A percentile compares a stretch with the other conserved stretches of the same genome.
Conservation (phyloP, 1,140 invertebrate genomes). For the Carposina sasakii region DNA sequence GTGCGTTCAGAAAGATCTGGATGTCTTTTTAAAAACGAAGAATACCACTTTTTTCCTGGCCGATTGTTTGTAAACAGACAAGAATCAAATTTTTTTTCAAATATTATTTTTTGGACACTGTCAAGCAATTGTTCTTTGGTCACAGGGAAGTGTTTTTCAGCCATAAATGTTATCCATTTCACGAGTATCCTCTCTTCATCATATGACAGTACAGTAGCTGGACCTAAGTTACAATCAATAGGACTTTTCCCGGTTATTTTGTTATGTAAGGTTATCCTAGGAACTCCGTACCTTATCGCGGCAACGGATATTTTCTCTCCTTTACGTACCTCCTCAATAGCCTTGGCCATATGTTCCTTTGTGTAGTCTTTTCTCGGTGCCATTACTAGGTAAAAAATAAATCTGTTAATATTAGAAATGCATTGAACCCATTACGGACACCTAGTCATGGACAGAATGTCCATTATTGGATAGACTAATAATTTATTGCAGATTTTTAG, state of each 20-base stretch:
- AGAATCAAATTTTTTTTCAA: constrained; percentile 23
- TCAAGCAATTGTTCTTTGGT: constrained; percentile 39
- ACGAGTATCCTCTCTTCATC: too few relatives aligned
- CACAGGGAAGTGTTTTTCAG: constrained; percentile 43
- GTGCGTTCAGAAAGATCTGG: too few relatives aligned
- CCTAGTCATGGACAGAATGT: constrained; percentile 22
- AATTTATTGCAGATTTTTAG: constrained; percentile 20
- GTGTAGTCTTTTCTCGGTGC: constrained; percentile 19
- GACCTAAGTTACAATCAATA: constrained; percentile 16
- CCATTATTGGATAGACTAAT: constrained; percentile 17
- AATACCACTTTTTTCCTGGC: constrained; percentile 48
- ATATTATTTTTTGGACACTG: constrained; percentile 46
- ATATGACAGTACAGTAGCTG: too few relatives aligned
- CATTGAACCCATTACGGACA: constrained; percentile 21
- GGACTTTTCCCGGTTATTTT: constrained; percentile 19
- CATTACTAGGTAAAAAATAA: too few relatives aligned
- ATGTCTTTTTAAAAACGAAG: constrained; percentile 45
- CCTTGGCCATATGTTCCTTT: constrained; percentile 16
- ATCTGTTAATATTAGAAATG: too few relatives aligned
- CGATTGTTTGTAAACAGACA: constrained; percentile 32
- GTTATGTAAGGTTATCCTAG: constrained; percentile 20
- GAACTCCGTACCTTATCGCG: constrained; percentile 15
- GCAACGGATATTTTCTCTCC: constrained; percentile 15
- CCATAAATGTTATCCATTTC: constrained; percentile 42
- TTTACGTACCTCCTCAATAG: constrained; percentile 16